Percentiles rank a stretch among this genome's conserved stretches.
These are phyloP conservation scores for Melieria omissa DNA, from an alignment of 2,888 invertebrate genomes.

Conservation along the genomic window DNA sequence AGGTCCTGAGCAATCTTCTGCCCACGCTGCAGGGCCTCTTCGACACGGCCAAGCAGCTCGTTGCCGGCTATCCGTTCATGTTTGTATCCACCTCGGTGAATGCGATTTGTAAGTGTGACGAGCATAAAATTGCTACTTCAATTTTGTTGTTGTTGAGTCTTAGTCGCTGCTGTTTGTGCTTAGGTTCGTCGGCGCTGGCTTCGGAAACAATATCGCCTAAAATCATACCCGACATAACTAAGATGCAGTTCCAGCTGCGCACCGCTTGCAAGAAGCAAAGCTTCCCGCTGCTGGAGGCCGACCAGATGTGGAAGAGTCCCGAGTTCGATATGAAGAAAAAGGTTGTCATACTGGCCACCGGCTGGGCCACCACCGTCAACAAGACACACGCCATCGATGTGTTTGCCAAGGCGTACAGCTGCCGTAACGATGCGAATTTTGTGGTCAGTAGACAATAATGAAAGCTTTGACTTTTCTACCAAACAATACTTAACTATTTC, in stretches of 20 bases:
- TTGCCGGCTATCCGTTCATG: conserved; percentile 64
- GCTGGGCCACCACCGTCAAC: conserved; percentile 62
- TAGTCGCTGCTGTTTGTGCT: not conserved
- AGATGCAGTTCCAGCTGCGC: conserved; percentile 61
- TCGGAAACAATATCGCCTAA: conserved; percentile 53
- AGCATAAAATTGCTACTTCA: not conserved
- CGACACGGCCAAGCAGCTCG: conserved; percentile 57
- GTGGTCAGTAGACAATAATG: conserved; percentile 52
- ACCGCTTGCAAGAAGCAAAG: conserved; percentile 54
- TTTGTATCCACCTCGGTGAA: conserved; percentile 57
- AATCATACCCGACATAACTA: conserved; percentile 56
- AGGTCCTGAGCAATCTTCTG: conserved; percentile 47
- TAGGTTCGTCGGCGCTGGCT: conserved; percentile 61
- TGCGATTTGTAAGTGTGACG: conserved; percentile 56
- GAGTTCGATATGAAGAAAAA: conserved; percentile 57
- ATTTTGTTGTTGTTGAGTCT: not conserved
- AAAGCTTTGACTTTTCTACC: too few relatives aligned
- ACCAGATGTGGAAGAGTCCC: conserved; percentile 58
- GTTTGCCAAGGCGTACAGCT: conserved; percentile 58
- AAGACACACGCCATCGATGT: conserved; percentile 51
- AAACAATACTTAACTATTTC: too few relatives aligned
- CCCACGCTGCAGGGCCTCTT: conserved; percentile 56
- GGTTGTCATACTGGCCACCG: conserved; percentile 60
- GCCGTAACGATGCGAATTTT: conserved; percentile 62
- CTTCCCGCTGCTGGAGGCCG: conserved; percentile 55